These are phyloP conservation scores for Abscondita cerata DNA, from an alignment of 2,888 invertebrate genomes.

Conservation along the genomic window DNA sequence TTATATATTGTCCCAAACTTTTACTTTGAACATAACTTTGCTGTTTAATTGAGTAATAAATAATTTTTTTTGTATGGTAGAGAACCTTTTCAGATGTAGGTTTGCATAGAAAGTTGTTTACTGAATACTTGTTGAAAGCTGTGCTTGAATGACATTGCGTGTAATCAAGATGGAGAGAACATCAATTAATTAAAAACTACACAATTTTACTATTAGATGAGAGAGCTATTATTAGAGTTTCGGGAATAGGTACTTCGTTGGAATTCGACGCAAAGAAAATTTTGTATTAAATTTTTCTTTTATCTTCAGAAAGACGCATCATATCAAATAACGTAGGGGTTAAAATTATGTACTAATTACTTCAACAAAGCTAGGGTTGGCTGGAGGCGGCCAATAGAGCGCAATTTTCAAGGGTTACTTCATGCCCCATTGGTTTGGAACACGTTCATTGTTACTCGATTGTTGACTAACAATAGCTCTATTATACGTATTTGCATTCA, in stretches of 20 bases:
- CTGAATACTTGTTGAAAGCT: no score
- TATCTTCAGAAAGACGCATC: slow-evolving; percentile 13
- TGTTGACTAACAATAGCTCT: slow-evolving; percentile 51
- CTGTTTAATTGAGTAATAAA: no score
- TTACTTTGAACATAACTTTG: no score
- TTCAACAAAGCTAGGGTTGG: slow-evolving; percentile 51
- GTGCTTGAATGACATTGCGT: no score
- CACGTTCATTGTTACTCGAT: slow-evolving; percentile 54
- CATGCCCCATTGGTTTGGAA: slow-evolving; percentile 54
- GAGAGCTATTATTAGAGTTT: no score
- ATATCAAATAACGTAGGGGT: slow-evolving; percentile 28
- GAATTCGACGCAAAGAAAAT: not conserved
- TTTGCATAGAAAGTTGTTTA: no score
- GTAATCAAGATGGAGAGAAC: no score
- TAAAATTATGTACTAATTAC: slow-evolving; percentile 48
- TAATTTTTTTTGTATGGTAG: no score
- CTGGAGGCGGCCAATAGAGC: slow-evolving; percentile 53
- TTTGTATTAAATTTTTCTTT: slow-evolving; percentile 2
- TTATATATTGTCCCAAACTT: no score
- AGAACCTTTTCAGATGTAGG: no score
- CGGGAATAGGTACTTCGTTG: not conserved
- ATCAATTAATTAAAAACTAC: no score
- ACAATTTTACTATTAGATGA: no score
- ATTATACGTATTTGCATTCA: slow-evolving; percentile 53
- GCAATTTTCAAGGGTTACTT: slow-evolving; percentile 53